A percentile compares a stretch with the other conserved stretches of the same genome.
These are phyloP conservation scores for Drosophila micromelanica DNA, from an alignment of 1,140 invertebrate genomes.

Conservation along the genomic window DNA sequence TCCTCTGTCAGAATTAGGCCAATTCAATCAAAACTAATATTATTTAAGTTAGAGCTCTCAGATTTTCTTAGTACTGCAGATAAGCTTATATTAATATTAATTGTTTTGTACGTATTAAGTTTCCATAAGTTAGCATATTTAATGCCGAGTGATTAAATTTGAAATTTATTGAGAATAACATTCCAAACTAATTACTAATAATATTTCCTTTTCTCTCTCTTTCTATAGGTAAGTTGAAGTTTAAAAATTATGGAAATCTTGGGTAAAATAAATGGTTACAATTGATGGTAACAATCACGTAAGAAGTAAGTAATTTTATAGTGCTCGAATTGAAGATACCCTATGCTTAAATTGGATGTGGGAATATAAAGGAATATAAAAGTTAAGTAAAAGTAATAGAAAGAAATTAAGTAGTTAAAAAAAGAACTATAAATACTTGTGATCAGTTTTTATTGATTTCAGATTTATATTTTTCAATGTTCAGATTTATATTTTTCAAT, in stretches of 20 bases:
- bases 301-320: neutral
- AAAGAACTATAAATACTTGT: too few species aligned
- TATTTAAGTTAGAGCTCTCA: neutral
- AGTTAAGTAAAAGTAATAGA: neutral
- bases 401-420: too few species aligned
- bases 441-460: too few species aligned
- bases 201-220: constrained; percentile 12
- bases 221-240: constrained; percentile 43
- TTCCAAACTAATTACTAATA: constrained; percentile 31
- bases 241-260: constrained; percentile 15
- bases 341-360: neutral
- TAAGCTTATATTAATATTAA: neutral
- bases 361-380: neutral
- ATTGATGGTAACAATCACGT: neutral
- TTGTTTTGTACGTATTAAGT: neutral
- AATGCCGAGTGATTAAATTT: constrained; percentile 20
- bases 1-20: too few species aligned
- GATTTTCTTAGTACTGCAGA: neutral
- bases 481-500: too few species aligned
- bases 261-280: constrained; percentile 14
- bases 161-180: constrained; percentile 9
- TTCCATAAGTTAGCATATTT: neutral
- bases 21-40: neutral
- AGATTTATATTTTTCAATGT: too few species aligned
- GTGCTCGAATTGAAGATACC: neutral